phyloP scores from a whole-genome alignment of 1,140 invertebrate genomes.

The Lamellibrachia luymesi region DNA sequence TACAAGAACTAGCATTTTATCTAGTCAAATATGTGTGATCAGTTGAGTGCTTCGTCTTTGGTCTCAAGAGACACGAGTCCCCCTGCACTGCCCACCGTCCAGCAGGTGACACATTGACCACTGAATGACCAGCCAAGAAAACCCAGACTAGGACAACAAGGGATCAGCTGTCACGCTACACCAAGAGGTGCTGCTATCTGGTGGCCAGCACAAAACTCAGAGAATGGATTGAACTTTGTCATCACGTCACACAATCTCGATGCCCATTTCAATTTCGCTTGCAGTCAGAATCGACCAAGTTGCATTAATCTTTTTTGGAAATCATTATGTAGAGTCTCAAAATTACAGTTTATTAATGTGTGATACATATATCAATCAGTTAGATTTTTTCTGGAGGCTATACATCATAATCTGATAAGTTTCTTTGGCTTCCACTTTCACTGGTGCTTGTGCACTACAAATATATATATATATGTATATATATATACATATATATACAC shows the following conservation, averaged over 20 bases:
- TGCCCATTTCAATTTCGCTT: no score
- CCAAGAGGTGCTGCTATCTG: neutral
- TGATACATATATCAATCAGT: no score
- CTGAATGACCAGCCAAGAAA: neutral
- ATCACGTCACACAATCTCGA: neutral
- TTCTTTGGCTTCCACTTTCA: no score
- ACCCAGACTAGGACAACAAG: neutral
- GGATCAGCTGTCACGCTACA: neutral
- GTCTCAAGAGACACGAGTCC: neutral
- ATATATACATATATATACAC: no score
- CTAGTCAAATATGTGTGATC: neutral
- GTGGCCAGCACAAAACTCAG: neutral
- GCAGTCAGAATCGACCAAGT: no score
- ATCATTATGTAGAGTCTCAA: no score
- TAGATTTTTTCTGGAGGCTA: no score
- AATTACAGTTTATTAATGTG: no score
- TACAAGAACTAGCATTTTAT: neutral
- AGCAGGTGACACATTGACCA: neutral
- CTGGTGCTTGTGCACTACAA: no score
- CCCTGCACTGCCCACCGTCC: neutral
- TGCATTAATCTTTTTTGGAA: no score
- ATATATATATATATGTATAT: no score
- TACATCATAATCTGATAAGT: no score
- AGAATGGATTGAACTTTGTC: constrained; percentile 5
- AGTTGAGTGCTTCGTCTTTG: constrained; percentile 2